Conservation (phyloP, 2,888 invertebrate genomes). For the Parnassius glacialis region DNA sequence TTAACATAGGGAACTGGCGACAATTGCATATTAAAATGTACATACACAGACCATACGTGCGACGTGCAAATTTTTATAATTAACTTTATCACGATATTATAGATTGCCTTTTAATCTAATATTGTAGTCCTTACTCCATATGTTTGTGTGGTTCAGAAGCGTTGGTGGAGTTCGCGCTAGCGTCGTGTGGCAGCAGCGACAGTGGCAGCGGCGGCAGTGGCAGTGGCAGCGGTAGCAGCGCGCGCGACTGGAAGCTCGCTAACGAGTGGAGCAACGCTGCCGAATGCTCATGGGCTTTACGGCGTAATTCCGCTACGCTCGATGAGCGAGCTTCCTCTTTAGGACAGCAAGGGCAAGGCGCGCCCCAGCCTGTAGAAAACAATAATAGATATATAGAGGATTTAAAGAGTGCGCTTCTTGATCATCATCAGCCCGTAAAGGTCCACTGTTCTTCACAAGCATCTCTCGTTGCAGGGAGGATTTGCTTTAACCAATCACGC, state of each 20-base stretch:
- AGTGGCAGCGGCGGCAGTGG: slow-evolving; percentile 62
- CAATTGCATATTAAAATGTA: no score
- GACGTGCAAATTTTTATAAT: no score
- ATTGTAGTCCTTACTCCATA: slow-evolving; percentile 46
- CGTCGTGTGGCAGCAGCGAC: slow-evolving; percentile 46
- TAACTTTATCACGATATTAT: no score
- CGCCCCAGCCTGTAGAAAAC: slow-evolving; percentile 83
- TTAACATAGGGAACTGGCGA: no score
- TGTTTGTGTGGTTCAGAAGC: slow-evolving; percentile 54
- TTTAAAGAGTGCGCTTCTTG: no score
- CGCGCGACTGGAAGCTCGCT: slow-evolving; percentile 84
- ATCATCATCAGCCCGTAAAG: no score
- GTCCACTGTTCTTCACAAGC: no score
- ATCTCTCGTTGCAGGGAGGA: no score
- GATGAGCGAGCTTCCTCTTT: slow-evolving; percentile 88
- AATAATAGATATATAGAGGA: neutral
- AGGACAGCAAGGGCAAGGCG: slow-evolving; percentile 90
- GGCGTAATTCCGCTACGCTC: slow-evolving; percentile 94
- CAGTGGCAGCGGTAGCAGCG: slow-evolving; percentile 68
- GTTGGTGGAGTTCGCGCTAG: slow-evolving; percentile 37
- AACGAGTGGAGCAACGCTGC: slow-evolving; percentile 90
- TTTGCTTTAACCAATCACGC: no score
- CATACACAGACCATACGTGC: no score
- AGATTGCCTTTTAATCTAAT: no score
- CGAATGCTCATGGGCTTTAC: slow-evolving; percentile 97